Evolutionary conservation across 2,113 vertebrate genomes (phyloP).

Genomic region (cattle (Bos taurus)): DNA sequence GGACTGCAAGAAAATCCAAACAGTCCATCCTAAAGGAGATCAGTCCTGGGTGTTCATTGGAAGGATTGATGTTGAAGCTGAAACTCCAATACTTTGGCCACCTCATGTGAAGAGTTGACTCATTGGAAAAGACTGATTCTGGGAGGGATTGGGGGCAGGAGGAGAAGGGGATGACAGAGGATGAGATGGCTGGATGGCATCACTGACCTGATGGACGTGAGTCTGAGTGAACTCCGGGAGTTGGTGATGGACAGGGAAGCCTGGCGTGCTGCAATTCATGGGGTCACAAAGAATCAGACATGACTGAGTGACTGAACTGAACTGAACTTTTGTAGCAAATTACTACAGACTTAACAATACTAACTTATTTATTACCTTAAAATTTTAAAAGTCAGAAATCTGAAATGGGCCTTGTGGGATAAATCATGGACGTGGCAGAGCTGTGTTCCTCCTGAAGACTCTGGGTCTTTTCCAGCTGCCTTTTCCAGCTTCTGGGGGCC

Average conservation of each 20-base stretch:
- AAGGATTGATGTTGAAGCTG: too few species aligned
- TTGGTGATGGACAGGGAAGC: too few species aligned
- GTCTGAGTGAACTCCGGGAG: too few species aligned
- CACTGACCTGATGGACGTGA: fast-evolving
- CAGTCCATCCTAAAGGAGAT: too few species aligned
- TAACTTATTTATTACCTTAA: background rate
- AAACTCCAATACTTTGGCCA: too few species aligned
- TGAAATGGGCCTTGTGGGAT: background rate
- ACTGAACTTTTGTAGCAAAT: background rate
- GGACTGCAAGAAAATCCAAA: too few species aligned
- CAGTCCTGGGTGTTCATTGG: too few species aligned
- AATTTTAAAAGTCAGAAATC: background rate
- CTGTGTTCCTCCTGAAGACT: background rate
- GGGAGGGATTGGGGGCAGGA: too few species aligned
- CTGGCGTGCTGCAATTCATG: fast-evolving
- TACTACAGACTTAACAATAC: background rate
- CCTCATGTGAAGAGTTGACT: too few species aligned
- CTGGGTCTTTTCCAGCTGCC: background rate
- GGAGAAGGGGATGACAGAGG: too few species aligned
- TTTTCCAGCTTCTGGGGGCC: background rate
- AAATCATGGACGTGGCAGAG: background rate
- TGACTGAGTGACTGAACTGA: background rate
- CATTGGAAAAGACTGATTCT: too few species aligned
- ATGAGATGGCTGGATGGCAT: too few species aligned
- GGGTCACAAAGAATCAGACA: fast-evolving